Percentiles rank a stretch among this genome's conserved stretches.
Evolutionary conservation across 2,113 vertebrate species (phyloP).

Genomic region (Cygnus atratus): DNA sequence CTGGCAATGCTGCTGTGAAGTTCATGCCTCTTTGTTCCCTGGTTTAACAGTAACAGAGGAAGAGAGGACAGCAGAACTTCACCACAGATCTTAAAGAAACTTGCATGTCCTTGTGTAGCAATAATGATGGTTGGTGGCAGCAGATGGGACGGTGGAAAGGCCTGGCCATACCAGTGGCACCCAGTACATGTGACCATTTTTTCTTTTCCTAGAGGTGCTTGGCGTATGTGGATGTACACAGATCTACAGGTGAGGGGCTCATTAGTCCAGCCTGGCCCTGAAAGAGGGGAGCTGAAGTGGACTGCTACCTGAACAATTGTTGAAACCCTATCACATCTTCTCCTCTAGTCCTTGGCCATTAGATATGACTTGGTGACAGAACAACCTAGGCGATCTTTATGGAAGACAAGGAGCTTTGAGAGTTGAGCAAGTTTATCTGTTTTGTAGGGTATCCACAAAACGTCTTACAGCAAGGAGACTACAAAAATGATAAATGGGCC

Average conservation of each 20-base stretch:
- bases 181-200: accelerated
- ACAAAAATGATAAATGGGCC: too few species aligned
- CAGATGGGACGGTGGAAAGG: accelerated
- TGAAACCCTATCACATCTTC: not conserved
- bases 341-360: not conserved
- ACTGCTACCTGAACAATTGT: not conserved
- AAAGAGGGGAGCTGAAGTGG: accelerated
- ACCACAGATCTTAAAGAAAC: not conserved
- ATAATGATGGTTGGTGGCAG: not conserved
- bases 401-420: not conserved
- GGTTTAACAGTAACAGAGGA: not conserved
- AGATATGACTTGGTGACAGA: not conserved
- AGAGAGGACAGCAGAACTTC: not conserved
- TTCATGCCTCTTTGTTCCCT: not conserved
- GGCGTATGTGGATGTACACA: accelerated
- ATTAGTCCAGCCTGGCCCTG: not conserved
- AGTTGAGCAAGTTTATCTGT: not conserved
- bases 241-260: accelerated
- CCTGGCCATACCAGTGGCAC: not conserved
- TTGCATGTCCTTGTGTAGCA: not conserved
- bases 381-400: not conserved
- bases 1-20: not conserved
- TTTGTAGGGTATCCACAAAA: not conserved
- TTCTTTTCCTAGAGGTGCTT: not conserved
- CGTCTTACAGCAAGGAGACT: not conserved